Base-by-base conservation (phyloP, 2,888 invertebrate species). In the Catocala fraxini region DNA sequence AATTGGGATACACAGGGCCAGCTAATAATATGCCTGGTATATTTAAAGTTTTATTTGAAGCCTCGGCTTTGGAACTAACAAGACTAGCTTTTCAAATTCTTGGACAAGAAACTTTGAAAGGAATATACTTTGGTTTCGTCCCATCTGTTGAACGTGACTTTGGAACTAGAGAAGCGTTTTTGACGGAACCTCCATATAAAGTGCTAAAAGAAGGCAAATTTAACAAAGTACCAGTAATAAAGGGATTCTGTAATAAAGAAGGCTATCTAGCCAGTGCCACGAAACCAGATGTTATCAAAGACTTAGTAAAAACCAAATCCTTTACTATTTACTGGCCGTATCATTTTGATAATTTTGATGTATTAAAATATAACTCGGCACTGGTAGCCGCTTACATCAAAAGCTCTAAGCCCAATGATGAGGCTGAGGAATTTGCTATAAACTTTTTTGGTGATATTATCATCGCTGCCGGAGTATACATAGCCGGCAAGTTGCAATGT, bases 221-320 rank as follows among this genome's bases (percentile, higher is more conserved):
- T 51, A 75, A 84, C 7, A 79, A 83, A 15, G 90, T 95, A 15
- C 94, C 95, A 0, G 71, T 90, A 0, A 85, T 95, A 13, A 89
- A 91, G 83, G 95, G 95, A 12, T 94, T 94, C 66, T 93, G 90
- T 63, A 85, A 89, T 0, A 85, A 81, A 2, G 95, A 95, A 77
- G 95, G 95, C 1, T 79, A 89, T 10, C 73, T 90, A 25, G 87
- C 89, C 77, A 64, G 56, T 33, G 42, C 73, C 49, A 62, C 79
- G 41, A 84, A 82, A 58, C 75, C 80, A 4, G 58, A 66, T 5
- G 69, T 68, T 41, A 51, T 83, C 2, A 62, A 75, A 48, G 68
- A 80, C 15, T 51, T 86, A 0, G 66, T 77, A n/a, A 63, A 72
- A 7, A 70, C 71, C 2, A 83, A 79, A 56, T 70, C 78, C 6